Percentiles rank a stretch among this genome's conserved stretches.
Conservation (phyloP, 2,797 vertebrate genomes). For the Coendou prehensilis region DNA sequence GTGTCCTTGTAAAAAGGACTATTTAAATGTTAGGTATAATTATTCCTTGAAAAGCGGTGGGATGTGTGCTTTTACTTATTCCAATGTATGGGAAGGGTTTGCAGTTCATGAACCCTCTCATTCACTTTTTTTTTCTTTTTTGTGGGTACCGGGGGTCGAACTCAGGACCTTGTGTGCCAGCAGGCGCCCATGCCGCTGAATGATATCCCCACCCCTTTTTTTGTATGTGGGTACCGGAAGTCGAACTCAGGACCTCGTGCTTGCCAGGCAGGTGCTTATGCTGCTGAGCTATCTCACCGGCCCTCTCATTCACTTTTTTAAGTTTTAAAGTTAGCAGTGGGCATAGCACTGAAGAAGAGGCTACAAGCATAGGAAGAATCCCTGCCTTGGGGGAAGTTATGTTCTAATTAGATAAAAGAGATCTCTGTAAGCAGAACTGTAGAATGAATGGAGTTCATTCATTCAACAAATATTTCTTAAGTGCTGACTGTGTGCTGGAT, state of each 20-base stretch:
- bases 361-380: not conserved
- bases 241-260: too few relatives aligned
- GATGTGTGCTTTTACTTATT: not conserved
- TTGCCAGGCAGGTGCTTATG: too few relatives aligned
- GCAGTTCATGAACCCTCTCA: not conserved
- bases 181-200: too few relatives aligned
- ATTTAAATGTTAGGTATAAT: not conserved
- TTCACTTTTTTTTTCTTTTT: not conserved
- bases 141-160: too few relatives aligned
- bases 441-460: not conserved
- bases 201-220: too few relatives aligned
- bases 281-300: too few relatives aligned
- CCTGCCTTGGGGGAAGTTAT: not conserved
- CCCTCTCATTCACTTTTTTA: not conserved
- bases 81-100: not conserved
- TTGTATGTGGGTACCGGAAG: too few relatives aligned
- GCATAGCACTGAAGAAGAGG: accelerated
- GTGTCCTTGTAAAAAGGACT: not conserved
- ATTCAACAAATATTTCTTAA: slow-evolving; percentile 8
- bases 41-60: not conserved
- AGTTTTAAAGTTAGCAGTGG: not conserved
- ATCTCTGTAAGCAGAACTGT: not conserved
- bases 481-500: not conserved
- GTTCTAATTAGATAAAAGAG: not conserved
- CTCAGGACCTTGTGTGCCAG: too few relatives aligned